Conservation (phyloP, 2,888 invertebrate genomes). For the Caenorhabditis auriculariae region DNA sequence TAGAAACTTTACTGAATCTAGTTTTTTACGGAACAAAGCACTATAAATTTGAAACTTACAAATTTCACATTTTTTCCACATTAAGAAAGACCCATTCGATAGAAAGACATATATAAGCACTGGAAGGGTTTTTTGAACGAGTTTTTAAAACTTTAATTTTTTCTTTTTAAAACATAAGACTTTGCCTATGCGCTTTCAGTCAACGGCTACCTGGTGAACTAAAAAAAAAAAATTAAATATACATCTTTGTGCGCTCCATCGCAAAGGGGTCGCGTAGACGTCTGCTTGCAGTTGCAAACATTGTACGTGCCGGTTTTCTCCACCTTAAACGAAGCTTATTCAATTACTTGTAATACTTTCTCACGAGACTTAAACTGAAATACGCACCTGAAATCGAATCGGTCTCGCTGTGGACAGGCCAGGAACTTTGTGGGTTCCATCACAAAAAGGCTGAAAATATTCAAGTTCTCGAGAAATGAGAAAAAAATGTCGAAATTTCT, state of each 20-base stretch:
- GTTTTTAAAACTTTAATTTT: no score
- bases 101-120: no score
- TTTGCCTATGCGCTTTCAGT: no score
- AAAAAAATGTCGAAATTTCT: no score
- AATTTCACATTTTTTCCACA: no score
- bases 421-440: conserved; percentile 81
- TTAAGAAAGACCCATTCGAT: no score
- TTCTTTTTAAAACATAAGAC: not conserved
- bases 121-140: no score
- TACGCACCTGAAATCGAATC: conserved; percentile 71
- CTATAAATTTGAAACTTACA: no score
- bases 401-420: conserved; percentile 79
- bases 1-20: no score
- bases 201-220: no score
- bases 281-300: conserved; percentile 98
- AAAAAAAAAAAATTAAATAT: not conserved
- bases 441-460: conserved; percentile 80
- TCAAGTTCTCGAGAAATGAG: no score
- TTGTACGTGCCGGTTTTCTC: conserved; percentile 81
- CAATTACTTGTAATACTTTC: not conserved
- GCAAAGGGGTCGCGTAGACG: conserved; percentile 88
- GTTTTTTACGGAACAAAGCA: no score
- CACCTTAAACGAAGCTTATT: conserved; percentile 68
- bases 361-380: not conserved
- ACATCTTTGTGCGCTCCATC: conserved; percentile 84